Evolutionary conservation across 2,797 vertebrate species (phyloP).

Genomic region (Steatocranus sp.): DNA sequence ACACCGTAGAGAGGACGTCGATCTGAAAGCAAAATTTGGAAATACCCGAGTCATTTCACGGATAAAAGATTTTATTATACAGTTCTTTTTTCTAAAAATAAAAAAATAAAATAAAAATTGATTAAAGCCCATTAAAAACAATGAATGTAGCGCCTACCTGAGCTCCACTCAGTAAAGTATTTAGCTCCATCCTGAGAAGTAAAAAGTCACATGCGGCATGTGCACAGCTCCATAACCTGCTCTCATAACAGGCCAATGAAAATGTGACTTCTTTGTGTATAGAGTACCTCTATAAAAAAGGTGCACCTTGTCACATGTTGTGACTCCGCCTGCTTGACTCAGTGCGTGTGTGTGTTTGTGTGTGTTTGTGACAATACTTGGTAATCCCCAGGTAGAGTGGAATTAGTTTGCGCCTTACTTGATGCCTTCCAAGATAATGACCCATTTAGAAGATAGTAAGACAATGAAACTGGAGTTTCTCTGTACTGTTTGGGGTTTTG

Average conservation of each 20-base stretch:
- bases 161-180: neutral
- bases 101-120: neutral
- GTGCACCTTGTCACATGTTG: slow-evolving; percentile 38
- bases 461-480: neutral
- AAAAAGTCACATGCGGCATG: neutral
- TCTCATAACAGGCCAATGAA: neutral
- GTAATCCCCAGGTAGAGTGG: neutral
- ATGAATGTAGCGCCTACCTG: slow-evolving; percentile 32
- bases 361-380: neutral
- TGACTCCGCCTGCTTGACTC: slow-evolving; percentile 34
- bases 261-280: neutral
- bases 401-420: neutral
- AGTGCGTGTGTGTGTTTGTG: neutral
- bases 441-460: neutral
- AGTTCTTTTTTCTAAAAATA: neutral
- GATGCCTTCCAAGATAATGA: neutral
- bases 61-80: neutral
- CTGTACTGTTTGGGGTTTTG: neutral
- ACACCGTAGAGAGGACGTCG: slow-evolving; percentile 54
- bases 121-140: neutral
- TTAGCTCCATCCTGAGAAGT: slow-evolving; percentile 9
- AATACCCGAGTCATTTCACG: neutral
- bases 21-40: slow-evolving; percentile 57
- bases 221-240: neutral
- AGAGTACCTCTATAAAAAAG: slow-evolving; percentile 6